Evolutionary conservation across 2,113 vertebrate genomes (phyloP), one percentile per base, ranked within the genome.

Genomic region (Hippocampus guttulatus): DNA sequence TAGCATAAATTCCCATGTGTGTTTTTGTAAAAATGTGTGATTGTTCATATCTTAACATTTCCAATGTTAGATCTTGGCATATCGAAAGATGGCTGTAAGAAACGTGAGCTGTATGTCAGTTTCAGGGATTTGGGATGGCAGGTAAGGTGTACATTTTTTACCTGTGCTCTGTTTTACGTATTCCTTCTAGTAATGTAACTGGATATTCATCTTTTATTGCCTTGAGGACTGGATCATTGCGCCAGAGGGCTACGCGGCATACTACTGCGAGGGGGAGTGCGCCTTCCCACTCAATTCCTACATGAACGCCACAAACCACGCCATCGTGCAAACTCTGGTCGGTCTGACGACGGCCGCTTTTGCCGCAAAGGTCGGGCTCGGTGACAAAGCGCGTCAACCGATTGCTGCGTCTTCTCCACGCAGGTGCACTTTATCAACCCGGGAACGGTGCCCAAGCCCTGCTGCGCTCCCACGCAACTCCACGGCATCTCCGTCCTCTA

Each of bases 341-440:
- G 90, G 94, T 91, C 79, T 43, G 25, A 49, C 45, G 67, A 69
- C 57, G 40, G 16, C 14, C 27, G 15, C 58, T 73, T 76, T 69
- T 52, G 52, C 40, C 30, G 0, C 67, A 66, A 3, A 70, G 58
- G 58, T 66, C 51, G 30, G 51, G 66, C 15, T 63, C 23, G 67
- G 64, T 38, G 33, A 49, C 12, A 30, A 65, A 25, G 11, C 16
- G 45, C 40, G 25, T 38, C 11, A 43, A 49, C n/a, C 67, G n/a
- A 78, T 70, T 57, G 41, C 15, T 57, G 16, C 23, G 30, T 77
- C 51, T 54, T 74, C 30, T 61, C 69, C 62, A 68, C 75, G 14
- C 84, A 98, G 97, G 97, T 98, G 72, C 97, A 98, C 88, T 98
- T 98, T 80, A 98, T 98, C 91, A 98, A 96, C 91, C 95, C 96